Evolutionary conservation across 2,113 vertebrate species (phyloP).

Genomic region (Plestiodon gilberti): DNA sequence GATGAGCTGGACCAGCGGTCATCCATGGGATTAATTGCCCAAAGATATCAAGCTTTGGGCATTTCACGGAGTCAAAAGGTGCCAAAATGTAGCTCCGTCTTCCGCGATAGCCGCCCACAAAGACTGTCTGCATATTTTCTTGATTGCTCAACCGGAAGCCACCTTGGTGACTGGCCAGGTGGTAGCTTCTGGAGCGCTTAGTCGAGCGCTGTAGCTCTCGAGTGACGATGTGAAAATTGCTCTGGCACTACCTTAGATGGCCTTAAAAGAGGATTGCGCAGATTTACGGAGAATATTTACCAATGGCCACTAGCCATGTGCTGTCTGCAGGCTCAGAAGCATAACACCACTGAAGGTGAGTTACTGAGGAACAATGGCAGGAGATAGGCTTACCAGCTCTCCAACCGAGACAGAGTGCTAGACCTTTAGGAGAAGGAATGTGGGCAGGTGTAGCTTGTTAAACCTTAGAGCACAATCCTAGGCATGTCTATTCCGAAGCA

Average conservation of each 20-base stretch:
- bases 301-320: too few relatives aligned
- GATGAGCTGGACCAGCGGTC: constrained; percentile 22
- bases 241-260: too few relatives aligned
- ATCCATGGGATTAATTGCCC: constrained; percentile 10
- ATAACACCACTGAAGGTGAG: too few relatives aligned
- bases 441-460: too few relatives aligned
- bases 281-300: too few relatives aligned
- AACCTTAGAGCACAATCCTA: too few relatives aligned
- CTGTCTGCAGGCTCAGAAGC: too few relatives aligned
- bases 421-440: too few relatives aligned
- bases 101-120: not conserved
- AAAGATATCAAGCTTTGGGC: not conserved
- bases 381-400: too few relatives aligned
- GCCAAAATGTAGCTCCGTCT: constrained; percentile 27
- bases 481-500: too few relatives aligned
- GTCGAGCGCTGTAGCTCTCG: not conserved
- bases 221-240: not conserved
- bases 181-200: not conserved
- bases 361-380: too few relatives aligned
- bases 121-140: not conserved
- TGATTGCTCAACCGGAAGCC: constrained; percentile 28
- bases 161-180: not conserved
- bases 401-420: too few relatives aligned
- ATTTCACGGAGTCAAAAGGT: constrained; percentile 30
- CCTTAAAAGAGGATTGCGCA: not conserved